Base-by-base conservation (phyloP, 1,140 invertebrate species). In the Megathymus violae region DNA sequence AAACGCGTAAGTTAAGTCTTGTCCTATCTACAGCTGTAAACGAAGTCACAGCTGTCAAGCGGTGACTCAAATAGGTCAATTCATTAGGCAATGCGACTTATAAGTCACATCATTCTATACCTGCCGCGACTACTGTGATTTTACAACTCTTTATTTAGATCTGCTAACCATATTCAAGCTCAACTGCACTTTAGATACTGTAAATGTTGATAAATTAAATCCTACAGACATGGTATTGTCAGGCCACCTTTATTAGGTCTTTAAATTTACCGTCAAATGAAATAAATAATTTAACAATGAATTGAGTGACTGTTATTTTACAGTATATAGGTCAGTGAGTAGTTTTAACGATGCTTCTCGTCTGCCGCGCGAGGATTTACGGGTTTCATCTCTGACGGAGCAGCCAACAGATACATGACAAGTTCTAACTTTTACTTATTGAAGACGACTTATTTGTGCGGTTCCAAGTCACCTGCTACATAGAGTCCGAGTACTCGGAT, bases 11-110 rank as follows among this genome's bases (percentile, higher is more conserved):
- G n/a, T 48, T 31, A 31, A 31, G 4, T 1, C 27, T 22, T 34
- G 6, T 36, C 36, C 11, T 25, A 15, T 46, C 1, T 22, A n/a
- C 5, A n/a, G n/a, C 17, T 27, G 9, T 48, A 43, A 36, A 15
- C 46, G 40, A 61, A 36, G 47, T 27, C 9, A 56, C 50, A 47
- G 16, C 14, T 19, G 48, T 60, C 41, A 46, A 40, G 25, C 34
- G 25, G 34, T 62, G 58, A 66, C 50, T 66, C 64, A 66, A 66
- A 48, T 41, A 43, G 58, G 64, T 62, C 43, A 66, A 48, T 48
- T 40, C 31, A 54, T 54, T 48, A 15, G 17, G 27, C 58, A 61
- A 60, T 51, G 17, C 5, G 13, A 66, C 58, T 51, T 50, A 40
- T 46, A 40, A 19, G 47, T 60, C 48, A 43, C 47, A 19, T 61